phyloP scores from a whole-genome alignment of 64 coral and sea anemone species.

The Dendronephthya gigantea region DNA sequence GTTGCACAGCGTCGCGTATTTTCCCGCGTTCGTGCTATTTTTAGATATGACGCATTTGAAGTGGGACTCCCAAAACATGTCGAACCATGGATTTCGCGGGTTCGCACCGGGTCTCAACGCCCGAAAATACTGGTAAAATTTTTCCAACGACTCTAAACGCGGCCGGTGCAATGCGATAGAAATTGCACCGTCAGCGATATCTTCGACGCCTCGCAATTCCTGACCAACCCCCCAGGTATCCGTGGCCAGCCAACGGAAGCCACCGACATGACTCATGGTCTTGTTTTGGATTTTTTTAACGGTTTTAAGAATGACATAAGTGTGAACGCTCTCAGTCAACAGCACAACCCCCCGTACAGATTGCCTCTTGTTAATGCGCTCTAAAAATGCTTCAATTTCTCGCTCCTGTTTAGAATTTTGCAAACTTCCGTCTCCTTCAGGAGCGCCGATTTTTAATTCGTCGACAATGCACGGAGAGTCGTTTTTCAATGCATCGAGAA shows the following conservation, averaged over 20 bases:
- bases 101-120: constrained; percentile 51
- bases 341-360: neutral
- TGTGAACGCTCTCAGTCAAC: neutral
- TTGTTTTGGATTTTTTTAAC: neutral
- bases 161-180: constrained; percentile 51
- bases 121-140: constrained; percentile 62
- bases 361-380: neutral
- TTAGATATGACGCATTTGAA: constrained; percentile 44
- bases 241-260: neutral
- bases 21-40: neutral
- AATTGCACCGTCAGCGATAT: constrained; percentile 60
- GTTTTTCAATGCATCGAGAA: neutral
- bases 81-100: constrained; percentile 70
- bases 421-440: neutral
- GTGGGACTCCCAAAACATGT: constrained; percentile 63
- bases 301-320: neutral
- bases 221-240: constrained; percentile 77
- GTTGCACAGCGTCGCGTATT: neutral
- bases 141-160: neutral
- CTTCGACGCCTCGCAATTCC: constrained; percentile 52
- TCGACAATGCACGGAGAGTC: neutral
- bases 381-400: neutral
- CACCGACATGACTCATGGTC: neutral
- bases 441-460: neutral
- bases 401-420: neutral